Evolutionary conservation across 2,797 vertebrate genomes (phyloP).

Genomic region (Rhinella marina): DNA sequence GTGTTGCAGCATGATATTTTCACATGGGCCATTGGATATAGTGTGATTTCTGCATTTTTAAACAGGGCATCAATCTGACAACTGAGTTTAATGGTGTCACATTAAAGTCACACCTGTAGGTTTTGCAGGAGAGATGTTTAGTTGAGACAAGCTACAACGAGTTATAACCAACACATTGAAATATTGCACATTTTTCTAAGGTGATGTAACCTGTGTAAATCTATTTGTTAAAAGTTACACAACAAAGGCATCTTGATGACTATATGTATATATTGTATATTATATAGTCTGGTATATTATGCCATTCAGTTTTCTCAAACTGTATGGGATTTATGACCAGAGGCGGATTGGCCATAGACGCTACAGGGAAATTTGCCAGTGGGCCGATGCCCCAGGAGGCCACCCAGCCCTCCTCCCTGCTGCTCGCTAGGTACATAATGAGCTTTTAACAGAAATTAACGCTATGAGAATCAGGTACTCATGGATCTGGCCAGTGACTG

Average conservation of each 20-base stretch:
- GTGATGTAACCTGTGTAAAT: constrained; percentile 20
- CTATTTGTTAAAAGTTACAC: constrained; percentile 33
- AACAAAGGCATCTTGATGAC: background rate
- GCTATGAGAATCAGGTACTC: no score
- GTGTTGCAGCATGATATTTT: background rate
- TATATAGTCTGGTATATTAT: background rate
- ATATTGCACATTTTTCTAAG: constrained; percentile 19
- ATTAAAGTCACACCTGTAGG: constrained; percentile 15
- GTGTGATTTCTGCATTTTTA: background rate
- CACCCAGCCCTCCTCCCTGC: no score
- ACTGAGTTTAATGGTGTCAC: constrained; percentile 8
- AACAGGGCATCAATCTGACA: constrained; percentile 16
- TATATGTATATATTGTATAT: background rate
- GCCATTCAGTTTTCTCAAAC: background rate
- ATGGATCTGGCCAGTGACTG: no score
- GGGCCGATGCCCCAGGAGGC: no score
- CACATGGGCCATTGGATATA: background rate
- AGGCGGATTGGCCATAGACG: no score
- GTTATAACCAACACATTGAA: constrained; percentile 10
- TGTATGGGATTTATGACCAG: no score
- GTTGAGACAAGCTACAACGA: background rate
- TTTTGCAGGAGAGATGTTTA: constrained; percentile 18
- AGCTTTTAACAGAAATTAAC: no score
- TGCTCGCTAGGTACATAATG: no score
- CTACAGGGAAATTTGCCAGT: no score